Base-by-base conservation (phyloP, 2,888 invertebrate species). In the Pristionchus entomophagus region DNA sequence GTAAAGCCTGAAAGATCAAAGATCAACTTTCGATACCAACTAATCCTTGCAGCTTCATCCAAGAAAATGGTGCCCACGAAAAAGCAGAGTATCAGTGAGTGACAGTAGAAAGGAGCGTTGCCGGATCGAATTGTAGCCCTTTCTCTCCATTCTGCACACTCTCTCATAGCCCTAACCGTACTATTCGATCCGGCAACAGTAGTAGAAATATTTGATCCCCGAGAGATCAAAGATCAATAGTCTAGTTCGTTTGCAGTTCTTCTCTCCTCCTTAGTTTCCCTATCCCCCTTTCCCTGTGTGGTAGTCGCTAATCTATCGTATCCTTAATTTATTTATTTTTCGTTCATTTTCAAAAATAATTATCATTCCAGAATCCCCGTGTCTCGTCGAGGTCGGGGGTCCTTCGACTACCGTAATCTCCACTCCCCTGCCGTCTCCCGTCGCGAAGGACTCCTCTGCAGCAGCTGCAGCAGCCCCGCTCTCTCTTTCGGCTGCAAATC, bases 41-140 rank as follows among this genome's bases (percentile, higher is more conserved):
- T 77, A 77, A 77, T 80, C 32, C 32, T 53, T 80, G 38, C 62
- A 83, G 83, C 59, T 12, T 83, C 83, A 29, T 38, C 83, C 41
- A 59, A 62, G 59, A 83, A 83, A 83, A 83, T 83, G 83, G 83
- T 62, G 35, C 83, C 83, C 38, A 83, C 83, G n/a, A 83, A 83
- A 45, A 83, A 62, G 41, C 83, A 62, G 62, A 83, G 41, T 17
- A 83, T 62, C 26, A 56, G 83, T 83, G 62, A 83, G 83, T 83
- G 4, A 0, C 38, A 26, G n/a, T n/a, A n/a, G n/a, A n/a, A n/a
- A n/a, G n/a, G n/a, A n/a, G n/a, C n/a, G n/a, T n/a, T n/a, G n/a
- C n/a, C n/a, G n/a, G n/a, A n/a, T n/a, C n/a, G n/a, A n/a, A n/a
- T n/a, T n/a, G n/a, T n/a, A n/a, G n/a, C n/a, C n/a, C n/a, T n/a